Conservation (phyloP, 2,888 invertebrate genomes). For the Desoria tigrina region DNA sequence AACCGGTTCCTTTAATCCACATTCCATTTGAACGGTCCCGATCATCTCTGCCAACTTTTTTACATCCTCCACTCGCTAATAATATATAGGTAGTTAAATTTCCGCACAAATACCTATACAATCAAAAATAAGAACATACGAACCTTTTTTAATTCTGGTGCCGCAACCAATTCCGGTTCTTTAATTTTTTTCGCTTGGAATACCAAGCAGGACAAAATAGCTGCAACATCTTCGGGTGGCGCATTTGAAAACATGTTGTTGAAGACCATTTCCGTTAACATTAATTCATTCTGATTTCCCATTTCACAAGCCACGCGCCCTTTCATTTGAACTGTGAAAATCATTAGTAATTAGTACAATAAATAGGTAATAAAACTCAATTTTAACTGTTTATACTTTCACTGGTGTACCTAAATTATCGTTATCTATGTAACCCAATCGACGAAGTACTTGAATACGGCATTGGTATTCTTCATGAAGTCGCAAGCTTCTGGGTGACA, state of each 20-base stretch:
- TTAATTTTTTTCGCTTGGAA: constrained; percentile 78
- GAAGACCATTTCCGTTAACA: constrained; percentile 87
- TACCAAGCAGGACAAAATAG: constrained; percentile 86
- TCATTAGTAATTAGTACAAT: too few relatives aligned
- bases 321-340: constrained; percentile 72
- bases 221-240: constrained; percentile 88
- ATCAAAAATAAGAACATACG: too few relatives aligned
- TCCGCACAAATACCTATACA: not conserved
- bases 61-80: constrained; percentile 71
- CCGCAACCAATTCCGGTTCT: constrained; percentile 64
- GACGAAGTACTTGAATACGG: constrained; percentile 72
- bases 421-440: constrained; percentile 74
- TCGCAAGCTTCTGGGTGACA: constrained; percentile 81
- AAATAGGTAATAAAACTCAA: not conserved
- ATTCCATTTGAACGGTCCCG: constrained; percentile 66
- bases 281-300: constrained; percentile 79
- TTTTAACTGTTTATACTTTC: not conserved
- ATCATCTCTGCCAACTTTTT: constrained; percentile 70
- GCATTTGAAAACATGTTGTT: constrained; percentile 84
- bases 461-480: constrained; percentile 88
- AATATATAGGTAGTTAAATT: constrained; percentile 14
- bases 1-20: constrained; percentile 61
- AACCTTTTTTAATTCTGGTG: constrained; percentile 62
- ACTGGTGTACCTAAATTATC: constrained; percentile 67
- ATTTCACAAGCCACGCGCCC: constrained; percentile 85